These are phyloP conservation scores for Acronicta psi DNA, from an alignment of 2,888 invertebrate species.

Conservation along the genomic window DNA sequence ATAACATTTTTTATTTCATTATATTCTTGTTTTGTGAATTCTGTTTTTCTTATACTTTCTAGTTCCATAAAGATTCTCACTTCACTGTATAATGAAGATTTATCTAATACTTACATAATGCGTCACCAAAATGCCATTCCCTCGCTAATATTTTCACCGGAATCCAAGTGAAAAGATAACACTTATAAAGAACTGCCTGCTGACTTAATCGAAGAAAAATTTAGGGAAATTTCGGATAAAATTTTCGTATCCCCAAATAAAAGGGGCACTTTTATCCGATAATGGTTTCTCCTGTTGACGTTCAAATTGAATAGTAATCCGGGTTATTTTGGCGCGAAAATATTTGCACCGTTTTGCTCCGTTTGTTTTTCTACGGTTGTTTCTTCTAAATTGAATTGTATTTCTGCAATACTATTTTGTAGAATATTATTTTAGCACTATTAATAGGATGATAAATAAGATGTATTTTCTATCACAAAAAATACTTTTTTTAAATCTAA, in stretches of 20 bases:
- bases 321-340: conserved; percentile 30
- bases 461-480: no score
- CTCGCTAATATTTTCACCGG: conserved; percentile 9
- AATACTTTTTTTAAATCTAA: not conserved
- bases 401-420: conserved; percentile 12
- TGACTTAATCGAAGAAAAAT: conserved; percentile 21
- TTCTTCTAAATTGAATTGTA: conserved; percentile 18
- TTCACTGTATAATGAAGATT: conserved; percentile 7
- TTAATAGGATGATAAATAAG: no score
- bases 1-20: no score
- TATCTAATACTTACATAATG: conserved; percentile 9
- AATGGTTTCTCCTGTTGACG: conserved; percentile 38
- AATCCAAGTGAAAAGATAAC: conserved; percentile 24
- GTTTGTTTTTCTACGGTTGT: conserved; percentile 28
- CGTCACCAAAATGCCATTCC: conserved; percentile 10
- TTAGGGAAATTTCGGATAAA: conserved; percentile 12
- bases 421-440: conserved; percentile 20
- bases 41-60: not conserved
- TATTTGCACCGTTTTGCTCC: conserved; percentile 35
- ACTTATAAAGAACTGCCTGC: conserved; percentile 7
- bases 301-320: conserved; percentile 42
- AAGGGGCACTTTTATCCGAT: conserved; percentile 28
- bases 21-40: no score
- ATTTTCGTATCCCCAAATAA: conserved; percentile 24
- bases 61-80: not conserved